phyloP scores from a whole-genome alignment of 1,140 invertebrate genomes.

The Neoseiulus cucumeris region DNA sequence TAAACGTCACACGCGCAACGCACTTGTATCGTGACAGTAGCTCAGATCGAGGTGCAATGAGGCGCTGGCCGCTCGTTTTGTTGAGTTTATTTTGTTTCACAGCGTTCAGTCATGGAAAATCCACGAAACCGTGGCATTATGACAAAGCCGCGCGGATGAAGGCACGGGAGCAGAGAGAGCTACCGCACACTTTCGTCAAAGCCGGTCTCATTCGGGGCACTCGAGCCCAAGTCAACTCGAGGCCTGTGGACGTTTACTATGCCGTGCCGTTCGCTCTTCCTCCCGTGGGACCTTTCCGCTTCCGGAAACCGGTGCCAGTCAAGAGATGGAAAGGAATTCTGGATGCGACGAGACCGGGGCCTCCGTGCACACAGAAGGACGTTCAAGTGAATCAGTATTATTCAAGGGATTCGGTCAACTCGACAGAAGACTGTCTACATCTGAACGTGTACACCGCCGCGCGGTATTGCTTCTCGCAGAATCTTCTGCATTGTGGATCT shows the following conservation, averaged over 20 bases:
- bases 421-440: conserved; percentile 81
- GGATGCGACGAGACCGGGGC: conserved; percentile 13
- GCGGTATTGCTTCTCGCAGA: conserved; percentile 21
- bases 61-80: too few relatives aligned
- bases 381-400: neutral
- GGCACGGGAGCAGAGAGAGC: neutral
- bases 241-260: conserved; percentile 56
- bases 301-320: conserved; percentile 58
- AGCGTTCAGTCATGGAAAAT: neutral
- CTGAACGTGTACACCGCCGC: conserved; percentile 72
- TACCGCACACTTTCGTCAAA: neutral
- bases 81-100: neutral
- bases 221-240: neutral
- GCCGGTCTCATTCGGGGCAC: neutral
- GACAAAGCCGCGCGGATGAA: conserved; percentile 6
- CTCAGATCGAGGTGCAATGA: too few relatives aligned
- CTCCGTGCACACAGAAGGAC: conserved; percentile 16
- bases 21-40: too few relatives aligned
- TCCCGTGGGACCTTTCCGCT: conserved; percentile 59
- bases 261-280: conserved; percentile 88
- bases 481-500: conserved; percentile 12
- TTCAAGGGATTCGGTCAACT: conserved; percentile 21
- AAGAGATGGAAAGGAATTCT: conserved; percentile 64
- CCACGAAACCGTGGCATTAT: neutral
- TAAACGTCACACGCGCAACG: too few relatives aligned